phyloP scores from a whole-genome alignment of 37 sponge, comb jelly and placozoan genomes.

The Mnemiopsis leidyi region DNA sequence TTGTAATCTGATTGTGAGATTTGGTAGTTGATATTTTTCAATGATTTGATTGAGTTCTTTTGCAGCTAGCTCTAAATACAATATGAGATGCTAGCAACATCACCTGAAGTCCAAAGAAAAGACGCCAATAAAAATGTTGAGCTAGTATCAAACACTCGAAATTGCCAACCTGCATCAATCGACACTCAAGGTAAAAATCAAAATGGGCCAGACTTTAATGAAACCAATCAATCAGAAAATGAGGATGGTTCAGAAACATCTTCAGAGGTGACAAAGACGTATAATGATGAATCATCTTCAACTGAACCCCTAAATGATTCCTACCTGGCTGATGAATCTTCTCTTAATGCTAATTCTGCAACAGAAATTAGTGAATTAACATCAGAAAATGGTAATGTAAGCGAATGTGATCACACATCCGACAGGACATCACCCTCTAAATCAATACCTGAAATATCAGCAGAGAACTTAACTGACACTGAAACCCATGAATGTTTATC shows the following conservation, averaged over 20 bases:
- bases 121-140: background rate
- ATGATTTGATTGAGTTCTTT: too few species aligned
- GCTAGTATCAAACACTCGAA: background rate
- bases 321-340: background rate
- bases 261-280: background rate
- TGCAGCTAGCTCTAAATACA: background rate
- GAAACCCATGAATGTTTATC: background rate
- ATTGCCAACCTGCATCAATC: too few species aligned
- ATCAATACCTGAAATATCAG: slow-evolving; percentile 17
- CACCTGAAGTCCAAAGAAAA: background rate
- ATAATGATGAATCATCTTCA: background rate
- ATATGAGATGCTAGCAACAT: background rate
- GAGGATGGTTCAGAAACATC: background rate
- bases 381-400: background rate
- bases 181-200: background rate
- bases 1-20: too few species aligned
- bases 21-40: too few species aligned
- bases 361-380: background rate
- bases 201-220: background rate
- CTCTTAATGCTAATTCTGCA: background rate
- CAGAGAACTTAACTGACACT: background rate
- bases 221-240: background rate
- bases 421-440: slow-evolving; percentile 9
- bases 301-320: background rate
- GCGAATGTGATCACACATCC: background rate